Evolutionary conservation across 2,113 vertebrate species (phyloP), one percentile per base, ranked within the genome.

Genomic region (Phrynocephalus versicolor): DNA sequence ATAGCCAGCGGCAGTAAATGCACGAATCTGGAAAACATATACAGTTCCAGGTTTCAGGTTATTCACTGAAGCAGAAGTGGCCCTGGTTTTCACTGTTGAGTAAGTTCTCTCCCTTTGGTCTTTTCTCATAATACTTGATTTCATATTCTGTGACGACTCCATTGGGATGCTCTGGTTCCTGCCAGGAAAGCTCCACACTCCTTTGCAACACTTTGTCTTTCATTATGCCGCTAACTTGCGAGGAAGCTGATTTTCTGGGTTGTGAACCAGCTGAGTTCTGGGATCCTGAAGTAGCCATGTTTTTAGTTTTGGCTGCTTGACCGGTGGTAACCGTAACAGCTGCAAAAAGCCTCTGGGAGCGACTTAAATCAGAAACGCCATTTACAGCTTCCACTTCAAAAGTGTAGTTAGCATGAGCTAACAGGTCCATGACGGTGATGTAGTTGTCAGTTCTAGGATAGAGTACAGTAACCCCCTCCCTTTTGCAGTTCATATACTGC

Each of bases 121-220:
- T 98, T 95, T 99, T 99, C 95, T 99, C 98, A 64, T 99, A 99
- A 95, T 99, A 99, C 95, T 99, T 99, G 96, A 99, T 99, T 95
- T 99, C 98, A 87, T 99, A 99, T 93, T 99, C 98, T 1, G 98
- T 99, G 97, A 99, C 99, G 97, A 99, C 98, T 89, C 99, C 98
- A 82, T 99, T 99, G 96, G 98, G 98, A 92, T 99, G 98, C 85
- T 99, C 98, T 0, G 99, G 99, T 88, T 99, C 98, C 96, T 99
- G 98, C 99, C 99, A 99, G 94, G 98, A 99, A 88, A 99, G 98
- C 95, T 99, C 97, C 87, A 99, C 95, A 18, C 97, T 98, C 85
- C 98, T 97, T 96, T 98, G 97, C 93, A 98, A 97, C 88, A 99
- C 98, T 81, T 97, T 96, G 90, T 99, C 98, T 95, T 98, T 99